A percentile compares a stretch with the other conserved stretches of the same genome.
These are phyloP conservation scores for Maniola jurtina DNA, from an alignment of 1,140 invertebrate genomes.

Conservation along the genomic window DNA sequence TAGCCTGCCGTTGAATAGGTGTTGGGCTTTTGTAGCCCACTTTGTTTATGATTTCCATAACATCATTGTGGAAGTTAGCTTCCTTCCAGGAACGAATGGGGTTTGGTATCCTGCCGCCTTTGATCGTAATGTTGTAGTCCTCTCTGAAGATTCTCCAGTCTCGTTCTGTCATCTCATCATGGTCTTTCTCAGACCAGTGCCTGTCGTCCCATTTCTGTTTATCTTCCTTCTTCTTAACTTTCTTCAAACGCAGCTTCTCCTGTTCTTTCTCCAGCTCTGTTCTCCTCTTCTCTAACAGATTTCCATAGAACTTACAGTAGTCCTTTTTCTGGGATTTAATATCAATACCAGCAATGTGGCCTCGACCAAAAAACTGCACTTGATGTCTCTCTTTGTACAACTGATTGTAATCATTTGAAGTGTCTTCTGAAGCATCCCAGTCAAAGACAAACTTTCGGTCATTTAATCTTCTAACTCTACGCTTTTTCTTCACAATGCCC, in stretches of 20 bases:
- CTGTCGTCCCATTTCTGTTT: slow-evolving; percentile 99
- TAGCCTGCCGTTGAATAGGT: slow-evolving; percentile 99
- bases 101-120: slow-evolving; percentile 98
- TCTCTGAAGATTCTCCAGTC: slow-evolving; percentile 99
- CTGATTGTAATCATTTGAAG: slow-evolving; percentile 97
- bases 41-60: slow-evolving; percentile 96
- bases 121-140: slow-evolving; percentile 99
- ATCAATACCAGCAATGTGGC: slow-evolving; percentile 98
- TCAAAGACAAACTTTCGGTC: slow-evolving; percentile 99
- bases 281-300: slow-evolving; percentile 95
- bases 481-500: slow-evolving; percentile 96
- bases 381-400: slow-evolving; percentile 98
- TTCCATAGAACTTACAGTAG: slow-evolving; percentile 98
- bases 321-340: slow-evolving; percentile 98
- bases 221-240: slow-evolving; percentile 96
- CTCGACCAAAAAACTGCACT: slow-evolving; percentile 98
- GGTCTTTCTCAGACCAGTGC: slow-evolving; percentile 98
- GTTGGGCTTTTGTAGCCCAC: slow-evolving; percentile 99
- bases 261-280: slow-evolving; percentile 99
- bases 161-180: slow-evolving; percentile 98
- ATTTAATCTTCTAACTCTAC: slow-evolving; percentile 94
- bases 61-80: slow-evolving; percentile 93
- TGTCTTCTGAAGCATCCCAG: slow-evolving; percentile 99
- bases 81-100: slow-evolving; percentile 98
- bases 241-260: slow-evolving; percentile 96